Evolutionary conservation across 2,797 vertebrate genomes (phyloP).

Genomic region (Acanthurus lineatus): DNA sequence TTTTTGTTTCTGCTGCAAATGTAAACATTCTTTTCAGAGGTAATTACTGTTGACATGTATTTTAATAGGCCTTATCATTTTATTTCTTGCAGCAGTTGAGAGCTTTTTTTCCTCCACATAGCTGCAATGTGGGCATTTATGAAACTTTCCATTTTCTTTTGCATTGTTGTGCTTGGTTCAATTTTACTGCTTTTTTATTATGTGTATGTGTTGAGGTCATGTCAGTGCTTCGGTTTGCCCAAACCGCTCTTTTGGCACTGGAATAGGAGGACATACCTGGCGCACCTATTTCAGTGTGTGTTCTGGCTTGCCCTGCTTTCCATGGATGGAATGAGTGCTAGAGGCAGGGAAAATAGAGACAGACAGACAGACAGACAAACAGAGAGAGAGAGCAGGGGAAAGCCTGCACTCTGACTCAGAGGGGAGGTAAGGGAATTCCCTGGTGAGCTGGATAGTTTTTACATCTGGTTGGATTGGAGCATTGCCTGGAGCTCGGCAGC

Average conservation of each 20-base stretch:
- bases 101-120: slow-evolving; percentile 22
- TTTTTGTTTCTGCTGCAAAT: slow-evolving; percentile 44
- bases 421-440: slow-evolving; percentile 92
- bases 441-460: slow-evolving; percentile 92
- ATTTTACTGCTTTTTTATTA: slow-evolving; percentile 58
- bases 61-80: slow-evolving; percentile 39
- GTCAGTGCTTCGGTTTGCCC: slow-evolving; percentile 64
- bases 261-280: slow-evolving; percentile 80
- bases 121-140: slow-evolving; percentile 40
- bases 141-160: slow-evolving; percentile 65
- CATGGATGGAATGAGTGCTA: slow-evolving; percentile 75
- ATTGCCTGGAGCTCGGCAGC: slow-evolving; percentile 83
- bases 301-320: slow-evolving; percentile 83
- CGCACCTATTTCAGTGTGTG: slow-evolving; percentile 81
- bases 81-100: slow-evolving; percentile 15
- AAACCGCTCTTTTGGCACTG: slow-evolving; percentile 74
- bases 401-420: slow-evolving; percentile 86
- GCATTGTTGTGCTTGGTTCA: slow-evolving; percentile 50
- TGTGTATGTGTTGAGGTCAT: slow-evolving; percentile 52
- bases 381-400: slow-evolving; percentile 85
- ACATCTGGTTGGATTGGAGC: slow-evolving; percentile 88
- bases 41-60: slow-evolving; percentile 56
- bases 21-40: slow-evolving; percentile 55
- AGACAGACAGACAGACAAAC: slow-evolving; percentile 46
- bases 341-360: slow-evolving; percentile 76